These are phyloP conservation scores for Cossypha dichroa DNA, from an alignment of 2,797 vertebrate species.

Conservation along the genomic window DNA sequence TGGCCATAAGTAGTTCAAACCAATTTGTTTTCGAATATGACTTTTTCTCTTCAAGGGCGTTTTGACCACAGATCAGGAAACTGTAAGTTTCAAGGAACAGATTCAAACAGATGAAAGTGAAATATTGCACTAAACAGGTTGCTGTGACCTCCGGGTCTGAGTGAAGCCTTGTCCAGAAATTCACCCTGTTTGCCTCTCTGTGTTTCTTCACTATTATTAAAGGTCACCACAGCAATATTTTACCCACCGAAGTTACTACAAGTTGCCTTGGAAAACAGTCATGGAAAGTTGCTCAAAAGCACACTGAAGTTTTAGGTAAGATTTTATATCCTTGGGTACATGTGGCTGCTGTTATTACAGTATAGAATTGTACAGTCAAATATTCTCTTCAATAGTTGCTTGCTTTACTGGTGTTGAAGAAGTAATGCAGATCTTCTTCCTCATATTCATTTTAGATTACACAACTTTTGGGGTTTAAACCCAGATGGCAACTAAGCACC, in stretches of 20 bases:
- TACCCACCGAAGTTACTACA: not conserved
- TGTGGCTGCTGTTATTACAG: not conserved
- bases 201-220: not conserved
- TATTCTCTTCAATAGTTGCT: not conserved
- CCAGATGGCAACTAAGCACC: not conserved
- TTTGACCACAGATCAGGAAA: constrained; percentile 12
- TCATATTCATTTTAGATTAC: not conserved
- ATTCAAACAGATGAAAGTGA: not conserved
- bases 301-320: not conserved
- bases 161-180: not conserved
- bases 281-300: not conserved
- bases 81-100: not conserved
- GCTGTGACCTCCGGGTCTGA: not conserved
- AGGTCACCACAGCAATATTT: not conserved
- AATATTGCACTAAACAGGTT: not conserved
- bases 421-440: not conserved
- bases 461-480: not conserved
- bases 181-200: not conserved
- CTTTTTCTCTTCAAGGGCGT: not conserved
- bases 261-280: not conserved
- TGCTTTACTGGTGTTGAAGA: not conserved
- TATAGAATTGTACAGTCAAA: not conserved
- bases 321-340: not conserved
- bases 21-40: not conserved
- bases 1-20: not conserved